phyloP scores from a whole-genome alignment of 1,140 invertebrate species.

The Saxidomus purpurata region DNA sequence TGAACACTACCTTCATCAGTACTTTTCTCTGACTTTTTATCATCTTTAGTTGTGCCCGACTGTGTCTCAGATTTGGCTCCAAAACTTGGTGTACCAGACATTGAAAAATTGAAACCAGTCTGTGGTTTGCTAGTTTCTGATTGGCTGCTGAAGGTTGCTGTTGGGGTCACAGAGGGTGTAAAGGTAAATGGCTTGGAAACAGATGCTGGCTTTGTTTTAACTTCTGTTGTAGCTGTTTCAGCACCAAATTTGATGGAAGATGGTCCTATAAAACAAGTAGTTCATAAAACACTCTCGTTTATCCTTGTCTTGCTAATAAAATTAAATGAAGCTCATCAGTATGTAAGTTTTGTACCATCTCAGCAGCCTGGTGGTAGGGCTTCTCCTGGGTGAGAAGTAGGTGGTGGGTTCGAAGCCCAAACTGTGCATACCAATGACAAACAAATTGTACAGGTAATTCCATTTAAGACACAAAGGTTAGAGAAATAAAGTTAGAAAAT shows the following conservation, averaged over 20 bases:
- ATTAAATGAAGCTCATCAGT: too few relatives aligned
- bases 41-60: not conserved
- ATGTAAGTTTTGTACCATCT: too few relatives aligned
- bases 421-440: too few relatives aligned
- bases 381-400: too few relatives aligned
- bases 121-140: not conserved
- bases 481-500: too few relatives aligned
- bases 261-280: not conserved
- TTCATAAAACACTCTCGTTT: too few relatives aligned
- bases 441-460: too few relatives aligned
- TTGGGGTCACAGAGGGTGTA: not conserved
- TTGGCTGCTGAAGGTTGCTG: conserved; percentile 22
- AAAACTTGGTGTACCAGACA: conserved; percentile 26
- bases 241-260: not conserved
- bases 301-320: too few relatives aligned
- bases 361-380: too few relatives aligned
- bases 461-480: too few relatives aligned
- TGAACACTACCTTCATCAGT: not conserved
- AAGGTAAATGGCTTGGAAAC: conserved; percentile 39
- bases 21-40: not conserved
- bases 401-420: too few relatives aligned
- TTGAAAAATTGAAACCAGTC: conserved; percentile 37
- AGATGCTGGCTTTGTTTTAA: not conserved
- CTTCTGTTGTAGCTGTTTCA: not conserved
- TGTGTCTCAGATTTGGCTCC: not conserved